phyloP scores from a whole-genome alignment of 1,140 invertebrate species.

The Temnothorax curvispinosus region DNA sequence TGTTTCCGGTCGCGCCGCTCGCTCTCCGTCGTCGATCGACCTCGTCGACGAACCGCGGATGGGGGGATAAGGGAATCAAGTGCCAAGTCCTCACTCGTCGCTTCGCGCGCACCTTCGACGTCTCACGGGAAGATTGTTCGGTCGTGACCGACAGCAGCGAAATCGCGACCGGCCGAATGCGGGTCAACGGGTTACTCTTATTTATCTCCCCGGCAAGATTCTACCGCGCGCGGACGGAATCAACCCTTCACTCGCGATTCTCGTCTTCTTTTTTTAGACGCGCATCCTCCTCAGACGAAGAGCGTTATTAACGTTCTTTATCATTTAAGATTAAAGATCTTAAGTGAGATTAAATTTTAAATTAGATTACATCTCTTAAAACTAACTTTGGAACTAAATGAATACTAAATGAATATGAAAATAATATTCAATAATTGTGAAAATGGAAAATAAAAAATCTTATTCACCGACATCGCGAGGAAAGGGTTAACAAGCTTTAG shows the following conservation, averaged over 20 bases:
- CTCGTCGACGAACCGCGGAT: slow-evolving; percentile 54
- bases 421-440: background rate
- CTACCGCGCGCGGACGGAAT: background rate
- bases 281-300: background rate
- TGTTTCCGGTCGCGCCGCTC: slow-evolving; percentile 27
- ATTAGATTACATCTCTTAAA: background rate
- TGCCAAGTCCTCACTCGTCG: slow-evolving; percentile 49
- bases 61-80: slow-evolving; percentile 25
- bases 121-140: slow-evolving; percentile 35
- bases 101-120: slow-evolving; percentile 16
- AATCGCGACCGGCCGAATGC: slow-evolving; percentile 40
- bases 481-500: background rate
- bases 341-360: background rate
- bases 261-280: background rate
- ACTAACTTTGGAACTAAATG: background rate
- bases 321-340: background rate
- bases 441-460: background rate
- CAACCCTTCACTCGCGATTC: background rate
- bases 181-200: slow-evolving; percentile 27
- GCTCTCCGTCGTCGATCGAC: slow-evolving; percentile 64
- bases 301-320: background rate
- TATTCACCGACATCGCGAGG: background rate
- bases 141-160: background rate
- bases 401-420: background rate
- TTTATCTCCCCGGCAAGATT: background rate